Conservation (phyloP, 30 jellyfish, hydroid and myxozoan species). For the Sanderia malayensis region DNA sequence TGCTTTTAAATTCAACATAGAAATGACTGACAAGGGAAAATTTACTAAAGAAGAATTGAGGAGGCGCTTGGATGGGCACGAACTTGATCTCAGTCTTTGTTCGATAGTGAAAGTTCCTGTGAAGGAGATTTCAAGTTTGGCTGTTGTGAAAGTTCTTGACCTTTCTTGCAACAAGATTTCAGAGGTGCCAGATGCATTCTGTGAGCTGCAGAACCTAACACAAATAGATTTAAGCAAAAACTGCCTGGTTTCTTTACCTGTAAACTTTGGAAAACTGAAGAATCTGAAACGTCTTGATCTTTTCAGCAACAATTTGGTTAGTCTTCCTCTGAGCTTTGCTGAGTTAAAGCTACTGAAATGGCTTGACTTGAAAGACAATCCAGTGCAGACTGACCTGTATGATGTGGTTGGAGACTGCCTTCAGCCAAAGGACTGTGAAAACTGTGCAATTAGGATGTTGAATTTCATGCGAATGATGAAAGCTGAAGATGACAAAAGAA, state of each 20-base stretch:
- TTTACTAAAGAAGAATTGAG: slow-evolving; percentile 73
- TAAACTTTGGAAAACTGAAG: slow-evolving; percentile 64
- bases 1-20: not conserved
- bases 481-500: slow-evolving; percentile 40
- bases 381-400: slow-evolving; percentile 67
- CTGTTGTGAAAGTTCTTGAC: slow-evolving; percentile 76
- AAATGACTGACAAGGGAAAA: slow-evolving; percentile 65
- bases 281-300: slow-evolving; percentile 70
- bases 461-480: slow-evolving; percentile 39
- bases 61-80: slow-evolving; percentile 71
- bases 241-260: slow-evolving; percentile 69
- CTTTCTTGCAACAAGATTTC: slow-evolving; percentile 75
- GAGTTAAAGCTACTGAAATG: slow-evolving; percentile 59
- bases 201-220: slow-evolving; percentile 48
- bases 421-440: slow-evolving; percentile 76
- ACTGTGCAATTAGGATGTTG: slow-evolving; percentile 72
- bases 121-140: slow-evolving; percentile 54
- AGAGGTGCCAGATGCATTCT: slow-evolving; percentile 70
- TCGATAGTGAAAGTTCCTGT: slow-evolving; percentile 88
- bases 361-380: slow-evolving; percentile 89
- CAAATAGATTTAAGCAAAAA: slow-evolving; percentile 89
- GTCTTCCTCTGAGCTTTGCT: slow-evolving; percentile 70
- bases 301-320: slow-evolving; percentile 47
- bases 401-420: slow-evolving; percentile 89
- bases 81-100: slow-evolving; percentile 86